These are phyloP conservation scores for Dinomys branickii DNA, from an alignment of 2,113 vertebrate species.

Conservation along the genomic window DNA sequence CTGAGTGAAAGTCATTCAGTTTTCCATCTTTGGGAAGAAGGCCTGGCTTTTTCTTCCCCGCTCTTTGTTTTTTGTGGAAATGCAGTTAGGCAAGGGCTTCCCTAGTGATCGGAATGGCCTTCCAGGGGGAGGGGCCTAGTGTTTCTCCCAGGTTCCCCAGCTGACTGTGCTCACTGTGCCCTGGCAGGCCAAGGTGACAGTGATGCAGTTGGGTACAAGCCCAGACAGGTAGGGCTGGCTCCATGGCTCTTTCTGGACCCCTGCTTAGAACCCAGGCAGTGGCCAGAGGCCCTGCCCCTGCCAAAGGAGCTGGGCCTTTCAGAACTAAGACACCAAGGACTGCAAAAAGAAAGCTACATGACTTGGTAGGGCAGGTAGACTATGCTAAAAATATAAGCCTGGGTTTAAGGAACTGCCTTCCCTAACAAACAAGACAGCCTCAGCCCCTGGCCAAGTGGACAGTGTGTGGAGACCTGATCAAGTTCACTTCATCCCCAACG, in stretches of 20 bases:
- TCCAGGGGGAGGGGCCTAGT: constrained; percentile 72
- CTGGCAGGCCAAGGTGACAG: constrained; percentile 16
- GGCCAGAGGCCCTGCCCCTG: not conserved
- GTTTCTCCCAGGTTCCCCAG: not conserved
- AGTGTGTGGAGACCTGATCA: not conserved
- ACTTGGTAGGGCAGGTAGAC: constrained; percentile 26
- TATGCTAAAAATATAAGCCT: constrained; percentile 22
- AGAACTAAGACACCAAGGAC: not conserved
- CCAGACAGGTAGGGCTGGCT: constrained; percentile 77
- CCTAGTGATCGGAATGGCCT: constrained; percentile 81
- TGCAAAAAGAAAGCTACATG: not conserved
- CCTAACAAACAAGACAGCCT: not conserved
- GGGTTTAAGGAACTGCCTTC: not conserved
- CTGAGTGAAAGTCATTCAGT: constrained; percentile 69
- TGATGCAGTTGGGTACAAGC: constrained; percentile 8
- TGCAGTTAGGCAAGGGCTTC: constrained; percentile 80
- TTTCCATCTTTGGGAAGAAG: constrained; percentile 83
- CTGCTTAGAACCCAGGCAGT: constrained; percentile 17
- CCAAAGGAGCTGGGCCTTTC: not conserved
- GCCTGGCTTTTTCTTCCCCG: constrained; percentile 49
- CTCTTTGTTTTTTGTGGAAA: constrained; percentile 77
- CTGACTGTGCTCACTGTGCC: constrained; percentile 82
- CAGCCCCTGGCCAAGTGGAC: not conserved
- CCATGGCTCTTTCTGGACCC: not conserved
- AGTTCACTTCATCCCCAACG: not conserved